Evolutionary conservation across 2,113 vertebrate species (phyloP).

Genomic region (Psittacara wagleri): DNA sequence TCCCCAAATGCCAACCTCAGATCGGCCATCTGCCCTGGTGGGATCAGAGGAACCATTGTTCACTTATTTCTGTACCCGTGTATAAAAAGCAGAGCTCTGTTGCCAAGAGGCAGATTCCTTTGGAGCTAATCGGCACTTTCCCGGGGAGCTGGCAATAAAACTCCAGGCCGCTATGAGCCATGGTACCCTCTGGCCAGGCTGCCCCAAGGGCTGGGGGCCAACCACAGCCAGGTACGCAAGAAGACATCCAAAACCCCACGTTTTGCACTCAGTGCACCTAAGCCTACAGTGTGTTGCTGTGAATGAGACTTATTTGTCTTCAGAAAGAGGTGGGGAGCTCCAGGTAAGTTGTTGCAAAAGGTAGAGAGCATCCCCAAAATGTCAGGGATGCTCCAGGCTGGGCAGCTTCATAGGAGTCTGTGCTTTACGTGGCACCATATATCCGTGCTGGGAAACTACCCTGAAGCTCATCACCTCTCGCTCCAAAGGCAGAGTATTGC

Average conservation of each 20-base stretch:
- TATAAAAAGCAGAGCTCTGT: neutral
- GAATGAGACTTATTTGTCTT: accelerated
- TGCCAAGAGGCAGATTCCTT: neutral
- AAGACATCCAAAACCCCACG: accelerated
- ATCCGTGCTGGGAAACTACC: accelerated
- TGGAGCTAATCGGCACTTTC: neutral
- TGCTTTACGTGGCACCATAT: neutral
- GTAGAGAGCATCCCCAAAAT: neutral
- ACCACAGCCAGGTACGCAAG: neutral
- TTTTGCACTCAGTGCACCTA: neutral
- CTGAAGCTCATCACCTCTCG: neutral
- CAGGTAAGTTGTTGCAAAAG: accelerated
- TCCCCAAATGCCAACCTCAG: accelerated
- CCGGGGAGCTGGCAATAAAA: neutral
- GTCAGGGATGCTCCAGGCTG: neutral
- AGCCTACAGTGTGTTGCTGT: accelerated
- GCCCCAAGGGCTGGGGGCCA: neutral
- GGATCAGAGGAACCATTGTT: neutral
- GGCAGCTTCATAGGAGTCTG: neutral
- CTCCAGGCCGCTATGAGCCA: neutral
- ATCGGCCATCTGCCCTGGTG: neutral
- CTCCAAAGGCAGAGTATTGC: neutral
- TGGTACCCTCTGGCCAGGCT: neutral
- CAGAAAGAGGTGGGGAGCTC: neutral
- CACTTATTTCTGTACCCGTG: accelerated